These are phyloP conservation scores for Vimba vimba DNA, from an alignment of 2,113 vertebrate species.

Conservation along the genomic window DNA sequence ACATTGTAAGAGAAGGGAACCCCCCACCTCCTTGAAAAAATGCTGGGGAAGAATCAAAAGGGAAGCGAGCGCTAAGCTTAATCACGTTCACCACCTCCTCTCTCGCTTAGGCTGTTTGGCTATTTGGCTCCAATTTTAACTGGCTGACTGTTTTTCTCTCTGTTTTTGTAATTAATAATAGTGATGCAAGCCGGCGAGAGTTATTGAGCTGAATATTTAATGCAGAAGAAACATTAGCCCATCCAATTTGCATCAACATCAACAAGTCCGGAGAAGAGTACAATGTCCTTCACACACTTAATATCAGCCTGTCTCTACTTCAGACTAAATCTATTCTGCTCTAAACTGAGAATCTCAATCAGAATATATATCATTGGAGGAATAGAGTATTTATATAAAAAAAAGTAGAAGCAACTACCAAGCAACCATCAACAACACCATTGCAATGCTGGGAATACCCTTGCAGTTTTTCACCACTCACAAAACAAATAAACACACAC, in stretches of 20 bases:
- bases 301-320: conserved; percentile 58
- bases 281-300: conserved; percentile 74
- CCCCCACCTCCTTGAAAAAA: conserved; percentile 51
- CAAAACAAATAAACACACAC: neutral
- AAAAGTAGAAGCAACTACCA: neutral
- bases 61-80: conserved; percentile 49
- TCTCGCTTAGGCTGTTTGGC: conserved; percentile 66
- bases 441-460: neutral
- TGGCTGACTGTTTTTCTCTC: conserved; percentile 52
- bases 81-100: conserved; percentile 41
- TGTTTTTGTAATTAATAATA: conserved; percentile 76
- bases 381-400: neutral
- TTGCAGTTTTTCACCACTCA: neutral
- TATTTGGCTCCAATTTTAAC: conserved; percentile 66
- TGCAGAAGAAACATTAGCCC: conserved; percentile 76
- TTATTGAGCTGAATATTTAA: conserved; percentile 82
- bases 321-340: conserved; percentile 59
- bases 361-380: conserved; percentile 47
- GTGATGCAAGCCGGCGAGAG: conserved; percentile 76
- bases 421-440: neutral
- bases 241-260: conserved; percentile 80
- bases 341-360: conserved; percentile 67
- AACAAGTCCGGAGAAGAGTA: conserved; percentile 73
- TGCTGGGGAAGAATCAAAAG: conserved; percentile 47
- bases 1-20: conserved; percentile 73